Conservation (phyloP, 1,140 invertebrate genomes). For the Phthorimaea operculella region DNA sequence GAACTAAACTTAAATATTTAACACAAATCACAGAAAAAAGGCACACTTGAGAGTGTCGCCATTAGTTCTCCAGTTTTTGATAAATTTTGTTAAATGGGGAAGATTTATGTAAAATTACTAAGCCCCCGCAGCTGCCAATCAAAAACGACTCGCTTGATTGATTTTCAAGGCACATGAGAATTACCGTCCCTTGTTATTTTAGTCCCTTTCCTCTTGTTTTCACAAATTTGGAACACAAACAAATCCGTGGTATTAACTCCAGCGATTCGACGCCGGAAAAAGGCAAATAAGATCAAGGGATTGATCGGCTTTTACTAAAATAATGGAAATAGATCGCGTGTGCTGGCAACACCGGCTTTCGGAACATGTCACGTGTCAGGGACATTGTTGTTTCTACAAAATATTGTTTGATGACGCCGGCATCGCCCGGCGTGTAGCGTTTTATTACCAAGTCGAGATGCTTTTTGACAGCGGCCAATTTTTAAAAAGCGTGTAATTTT, state of each 20-base stretch:
- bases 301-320: constrained; percentile 4
- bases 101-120: too few relatives aligned
- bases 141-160: too few relatives aligned
- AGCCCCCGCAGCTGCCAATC: too few relatives aligned
- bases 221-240: not conserved
- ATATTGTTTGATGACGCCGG: not conserved
- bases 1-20: too few relatives aligned
- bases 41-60: too few relatives aligned
- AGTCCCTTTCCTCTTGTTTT: constrained; percentile 1
- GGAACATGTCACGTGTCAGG: not conserved
- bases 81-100: too few relatives aligned
- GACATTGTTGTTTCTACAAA: not conserved
- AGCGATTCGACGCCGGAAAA: not conserved
- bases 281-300: constrained; percentile 3
- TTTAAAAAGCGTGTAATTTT: not conserved
- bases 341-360: not conserved
- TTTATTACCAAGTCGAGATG: not conserved
- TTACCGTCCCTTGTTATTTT: not conserved
- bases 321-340: not conserved
- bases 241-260: not conserved
- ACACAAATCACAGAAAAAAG: too few relatives aligned
- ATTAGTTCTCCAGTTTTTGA: too few relatives aligned
- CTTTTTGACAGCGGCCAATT: not conserved
- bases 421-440: not conserved
- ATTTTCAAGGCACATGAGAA: not conserved